A percentile compares a stretch with the other conserved stretches of the same genome.
These are phyloP conservation scores for Aspidoscelis tigris DNA, from an alignment of 2,113 vertebrate species.

Conservation along the genomic window DNA sequence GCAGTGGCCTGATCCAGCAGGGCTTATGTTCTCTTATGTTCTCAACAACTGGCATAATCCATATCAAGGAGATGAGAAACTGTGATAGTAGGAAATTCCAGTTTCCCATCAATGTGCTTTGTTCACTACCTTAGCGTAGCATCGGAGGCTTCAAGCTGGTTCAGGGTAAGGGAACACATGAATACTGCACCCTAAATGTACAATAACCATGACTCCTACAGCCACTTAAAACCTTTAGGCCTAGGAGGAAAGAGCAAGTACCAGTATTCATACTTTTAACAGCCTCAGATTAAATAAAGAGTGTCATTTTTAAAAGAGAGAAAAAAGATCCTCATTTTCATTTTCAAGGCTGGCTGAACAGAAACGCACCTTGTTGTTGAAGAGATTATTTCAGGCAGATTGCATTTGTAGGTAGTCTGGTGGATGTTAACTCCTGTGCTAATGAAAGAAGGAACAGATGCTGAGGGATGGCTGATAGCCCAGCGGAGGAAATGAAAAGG, in stretches of 20 bases:
- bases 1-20: too few species aligned
- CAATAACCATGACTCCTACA: too few species aligned
- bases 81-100: too few species aligned
- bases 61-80: too few species aligned
- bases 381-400: neutral
- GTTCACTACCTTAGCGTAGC: too few species aligned
- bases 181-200: too few species aligned
- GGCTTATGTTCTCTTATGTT: too few species aligned
- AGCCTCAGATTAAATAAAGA: neutral
- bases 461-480: constrained; percentile 24
- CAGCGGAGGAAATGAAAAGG: constrained; percentile 10
- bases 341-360: neutral
- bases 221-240: too few species aligned
- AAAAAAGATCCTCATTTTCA: neutral
- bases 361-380: neutral
- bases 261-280: neutral
- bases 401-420: neutral
- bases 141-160: too few species aligned
- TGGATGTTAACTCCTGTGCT: neutral
- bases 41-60: too few species aligned
- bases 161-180: too few species aligned
- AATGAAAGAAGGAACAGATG: constrained; percentile 33
- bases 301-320: neutral
- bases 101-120: too few species aligned
- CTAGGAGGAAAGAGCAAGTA: neutral